Evolutionary conservation across 2,113 vertebrate genomes (phyloP).

Genomic region (Tachuris rubrigastra): DNA sequence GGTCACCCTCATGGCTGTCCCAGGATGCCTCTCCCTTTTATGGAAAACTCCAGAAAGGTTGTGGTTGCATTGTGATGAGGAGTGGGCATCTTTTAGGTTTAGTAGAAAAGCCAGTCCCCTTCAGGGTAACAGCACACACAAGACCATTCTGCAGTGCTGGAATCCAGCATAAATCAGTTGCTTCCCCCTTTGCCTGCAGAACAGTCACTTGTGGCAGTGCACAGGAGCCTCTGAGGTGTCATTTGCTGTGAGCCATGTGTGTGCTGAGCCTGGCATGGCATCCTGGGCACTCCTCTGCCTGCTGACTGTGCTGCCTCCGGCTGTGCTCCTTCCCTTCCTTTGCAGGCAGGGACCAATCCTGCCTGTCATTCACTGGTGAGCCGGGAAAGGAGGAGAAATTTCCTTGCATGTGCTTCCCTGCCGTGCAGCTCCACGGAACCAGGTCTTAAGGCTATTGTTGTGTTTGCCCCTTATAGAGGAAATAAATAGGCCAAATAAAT

Average conservation of each 20-base stretch:
- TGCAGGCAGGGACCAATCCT: background rate
- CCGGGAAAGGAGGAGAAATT: background rate
- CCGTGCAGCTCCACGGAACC: background rate
- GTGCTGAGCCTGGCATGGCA: background rate
- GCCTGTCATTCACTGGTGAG: fast-evolving
- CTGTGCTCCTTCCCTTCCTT: background rate
- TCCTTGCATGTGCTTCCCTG: background rate
- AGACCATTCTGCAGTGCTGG: background rate
- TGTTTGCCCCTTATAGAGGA: background rate
- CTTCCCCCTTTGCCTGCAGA: background rate
- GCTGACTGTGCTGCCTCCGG: fast-evolving
- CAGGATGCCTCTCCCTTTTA: background rate
- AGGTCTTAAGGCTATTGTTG: background rate
- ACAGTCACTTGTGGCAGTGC: fast-evolving
- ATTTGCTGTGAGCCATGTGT: fast-evolving
- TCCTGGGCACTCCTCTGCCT: background rate
- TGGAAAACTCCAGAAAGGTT: background rate
- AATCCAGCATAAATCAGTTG: background rate
- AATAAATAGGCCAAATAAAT: constrained; percentile 23
- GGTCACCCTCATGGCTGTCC: background rate
- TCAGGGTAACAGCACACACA: background rate
- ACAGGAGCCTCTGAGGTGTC: background rate
- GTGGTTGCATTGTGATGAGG: background rate
- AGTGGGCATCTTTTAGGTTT: background rate
- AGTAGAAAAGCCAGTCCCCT: background rate